Conservation (phyloP, 2,113 vertebrate species). For the Podarcis raffonei region DNA sequence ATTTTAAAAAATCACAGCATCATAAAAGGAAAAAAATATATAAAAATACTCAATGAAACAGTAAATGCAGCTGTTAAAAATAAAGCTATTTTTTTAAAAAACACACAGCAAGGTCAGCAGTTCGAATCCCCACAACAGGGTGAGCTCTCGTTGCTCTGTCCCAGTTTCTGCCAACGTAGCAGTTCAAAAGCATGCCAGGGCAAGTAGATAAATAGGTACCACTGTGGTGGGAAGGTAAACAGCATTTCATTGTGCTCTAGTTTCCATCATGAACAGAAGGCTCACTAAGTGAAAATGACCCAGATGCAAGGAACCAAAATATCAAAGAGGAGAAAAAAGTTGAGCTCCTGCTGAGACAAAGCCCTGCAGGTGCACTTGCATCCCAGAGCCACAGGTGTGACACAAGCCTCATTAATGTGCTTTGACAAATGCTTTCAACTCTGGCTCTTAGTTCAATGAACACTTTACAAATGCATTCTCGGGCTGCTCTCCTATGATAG, state of each 20-base stretch:
- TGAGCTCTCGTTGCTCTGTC: no score
- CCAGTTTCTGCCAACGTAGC: no score
- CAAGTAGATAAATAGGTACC: no score
- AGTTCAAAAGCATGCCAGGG: no score
- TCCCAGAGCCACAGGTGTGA: neutral
- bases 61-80: no score
- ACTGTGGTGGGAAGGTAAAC: no score
- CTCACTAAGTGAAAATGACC: neutral
- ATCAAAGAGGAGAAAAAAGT: neutral
- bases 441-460: neutral
- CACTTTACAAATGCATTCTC: neutral
- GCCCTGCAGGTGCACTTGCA: neutral
- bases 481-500: accelerated
- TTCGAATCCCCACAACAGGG: no score
- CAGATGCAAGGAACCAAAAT: neutral
- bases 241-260: no score
- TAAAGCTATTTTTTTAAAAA: neutral
- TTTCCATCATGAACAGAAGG: neutral
- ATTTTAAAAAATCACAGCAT: neutral
- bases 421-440: neutral
- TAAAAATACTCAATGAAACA: no score
- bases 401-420: accelerated
- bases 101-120: neutral
- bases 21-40: no score
- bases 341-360: neutral